Evolutionary conservation across 2,113 vertebrate species (phyloP).

Genomic region (Lophotis ruficrista): DNA sequence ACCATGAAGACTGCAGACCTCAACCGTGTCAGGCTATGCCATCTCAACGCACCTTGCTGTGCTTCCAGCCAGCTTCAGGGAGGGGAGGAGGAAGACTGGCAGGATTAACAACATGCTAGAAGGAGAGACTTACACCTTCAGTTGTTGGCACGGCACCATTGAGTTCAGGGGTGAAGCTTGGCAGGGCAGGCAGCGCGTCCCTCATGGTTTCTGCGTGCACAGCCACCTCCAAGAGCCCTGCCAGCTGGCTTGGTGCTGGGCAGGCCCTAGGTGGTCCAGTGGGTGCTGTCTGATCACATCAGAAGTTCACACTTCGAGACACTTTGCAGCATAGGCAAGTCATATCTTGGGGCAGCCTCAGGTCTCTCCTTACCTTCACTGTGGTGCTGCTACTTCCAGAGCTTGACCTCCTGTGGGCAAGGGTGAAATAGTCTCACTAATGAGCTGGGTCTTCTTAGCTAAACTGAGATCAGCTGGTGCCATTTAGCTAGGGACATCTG

Average conservation of each 20-base stretch:
- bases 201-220: accelerated
- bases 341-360: not conserved
- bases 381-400: not conserved
- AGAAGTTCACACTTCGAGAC: not conserved
- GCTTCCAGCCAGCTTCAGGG: accelerated
- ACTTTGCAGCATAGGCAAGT: not conserved
- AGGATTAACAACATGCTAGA: not conserved
- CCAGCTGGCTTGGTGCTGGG: not conserved
- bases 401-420: not conserved
- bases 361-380: not conserved
- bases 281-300: not conserved
- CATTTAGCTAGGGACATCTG: not conserved
- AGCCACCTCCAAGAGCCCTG: not conserved
- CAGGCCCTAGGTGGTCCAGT: not conserved
- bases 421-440: not conserved
- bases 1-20: not conserved
- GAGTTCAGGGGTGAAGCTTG: not conserved
- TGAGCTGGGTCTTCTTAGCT: not conserved
- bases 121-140: not conserved
- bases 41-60: accelerated
- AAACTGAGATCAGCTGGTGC: not conserved
- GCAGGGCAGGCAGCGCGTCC: not conserved
- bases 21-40: not conserved
- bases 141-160: not conserved
- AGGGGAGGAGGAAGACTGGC: not conserved